These are phyloP conservation scores for Ceratina japonica DNA, from an alignment of 1,140 invertebrate species.

Conservation along the genomic window DNA sequence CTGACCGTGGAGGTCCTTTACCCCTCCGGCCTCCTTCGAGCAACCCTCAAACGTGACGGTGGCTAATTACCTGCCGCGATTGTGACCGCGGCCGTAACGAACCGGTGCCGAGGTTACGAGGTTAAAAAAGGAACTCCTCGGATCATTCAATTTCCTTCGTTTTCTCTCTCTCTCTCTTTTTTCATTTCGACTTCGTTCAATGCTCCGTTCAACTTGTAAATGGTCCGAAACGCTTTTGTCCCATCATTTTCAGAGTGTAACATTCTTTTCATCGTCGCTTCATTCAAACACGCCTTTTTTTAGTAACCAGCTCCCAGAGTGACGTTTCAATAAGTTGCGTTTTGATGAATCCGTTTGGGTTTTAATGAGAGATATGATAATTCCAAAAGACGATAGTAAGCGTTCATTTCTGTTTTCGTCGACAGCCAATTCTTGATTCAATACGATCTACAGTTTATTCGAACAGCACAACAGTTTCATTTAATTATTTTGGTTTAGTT, in stretches of 20 bases:
- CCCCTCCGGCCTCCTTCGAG: conserved; percentile 20
- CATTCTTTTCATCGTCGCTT: neutral
- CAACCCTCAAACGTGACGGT: conserved; percentile 51
- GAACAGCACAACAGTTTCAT: too few species aligned
- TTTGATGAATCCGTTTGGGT: neutral
- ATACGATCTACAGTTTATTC: too few species aligned
- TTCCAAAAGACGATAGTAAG: too few species aligned
- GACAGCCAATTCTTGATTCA: too few species aligned
- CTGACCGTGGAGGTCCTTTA: conserved; percentile 46
- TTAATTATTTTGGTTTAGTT: too few species aligned
- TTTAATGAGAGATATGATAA: neutral
- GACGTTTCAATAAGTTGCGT: neutral
- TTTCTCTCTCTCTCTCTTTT: neutral
- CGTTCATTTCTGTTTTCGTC: too few species aligned
- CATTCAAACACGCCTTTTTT: neutral
- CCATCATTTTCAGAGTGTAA: neutral
- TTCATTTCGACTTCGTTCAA: neutral
- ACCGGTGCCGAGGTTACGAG: too few species aligned
- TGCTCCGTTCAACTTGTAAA: neutral
- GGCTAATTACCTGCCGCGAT: conserved; percentile 49
- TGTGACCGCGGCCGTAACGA: neutral
- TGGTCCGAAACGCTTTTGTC: neutral
- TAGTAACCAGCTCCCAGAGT: neutral
- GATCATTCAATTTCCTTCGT: conserved; percentile 20
- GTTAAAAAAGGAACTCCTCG: neutral